Conservation (phyloP, 2,797 vertebrate genomes). For the Hypotaenidia philippensis region DNA sequence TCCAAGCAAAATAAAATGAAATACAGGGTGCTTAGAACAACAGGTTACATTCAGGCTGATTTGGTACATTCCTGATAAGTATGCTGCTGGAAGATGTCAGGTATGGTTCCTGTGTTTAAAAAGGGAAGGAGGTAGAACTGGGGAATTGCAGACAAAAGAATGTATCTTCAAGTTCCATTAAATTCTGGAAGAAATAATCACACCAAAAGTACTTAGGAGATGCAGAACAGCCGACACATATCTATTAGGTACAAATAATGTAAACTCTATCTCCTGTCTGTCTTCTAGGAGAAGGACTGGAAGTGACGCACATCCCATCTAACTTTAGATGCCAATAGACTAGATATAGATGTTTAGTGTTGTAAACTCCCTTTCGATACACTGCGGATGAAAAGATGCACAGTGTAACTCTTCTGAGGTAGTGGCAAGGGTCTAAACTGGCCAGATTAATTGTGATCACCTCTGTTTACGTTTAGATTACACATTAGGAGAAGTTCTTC, state of each 20-base stretch:
- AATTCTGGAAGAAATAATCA: not conserved
- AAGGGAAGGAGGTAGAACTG: not conserved
- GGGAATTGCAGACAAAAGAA: not conserved
- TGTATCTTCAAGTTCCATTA: not conserved
- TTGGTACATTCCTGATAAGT: not conserved
- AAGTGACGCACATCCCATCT: not conserved
- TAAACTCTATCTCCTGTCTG: not conserved
- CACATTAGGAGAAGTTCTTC: too few relatives aligned
- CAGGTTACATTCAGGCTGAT: not conserved
- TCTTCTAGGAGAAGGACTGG: not conserved
- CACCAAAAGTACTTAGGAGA: not conserved
- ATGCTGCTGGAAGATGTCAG: not conserved
- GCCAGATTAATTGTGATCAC: not conserved
- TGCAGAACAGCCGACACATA: not conserved
- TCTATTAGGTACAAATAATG: not conserved
- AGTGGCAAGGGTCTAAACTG: not conserved
- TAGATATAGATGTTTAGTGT: not conserved
- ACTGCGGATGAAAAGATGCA: not conserved
- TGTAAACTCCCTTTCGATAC: not conserved
- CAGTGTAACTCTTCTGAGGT: not conserved
- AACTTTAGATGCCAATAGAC: not conserved
- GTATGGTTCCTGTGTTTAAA: not conserved
- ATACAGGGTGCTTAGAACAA: not conserved
- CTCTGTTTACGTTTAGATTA: not conserved
- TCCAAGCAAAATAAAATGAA: not conserved